A percentile compares a stretch with the other conserved stretches of the same genome.
Evolutionary conservation across 1,140 invertebrate species (phyloP).

Genomic region (Rhyacophila brunnea): DNA sequence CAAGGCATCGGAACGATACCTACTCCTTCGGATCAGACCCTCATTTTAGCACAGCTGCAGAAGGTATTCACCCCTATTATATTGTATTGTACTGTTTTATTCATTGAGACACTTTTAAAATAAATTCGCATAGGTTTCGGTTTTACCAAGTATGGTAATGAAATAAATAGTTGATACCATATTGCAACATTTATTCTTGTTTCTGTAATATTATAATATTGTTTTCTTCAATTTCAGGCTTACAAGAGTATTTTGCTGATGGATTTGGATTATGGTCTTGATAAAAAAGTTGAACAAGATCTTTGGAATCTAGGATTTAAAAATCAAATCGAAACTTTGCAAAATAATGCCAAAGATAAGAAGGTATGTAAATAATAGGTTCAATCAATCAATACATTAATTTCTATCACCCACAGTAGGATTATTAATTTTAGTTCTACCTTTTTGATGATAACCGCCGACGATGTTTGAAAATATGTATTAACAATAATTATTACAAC

Average conservation of each 20-base stretch:
- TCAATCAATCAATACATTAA: not conserved
- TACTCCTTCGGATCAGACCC: conserved; percentile 62
- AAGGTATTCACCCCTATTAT: conserved; percentile 51
- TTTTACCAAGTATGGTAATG: no score
- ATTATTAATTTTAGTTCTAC: not conserved
- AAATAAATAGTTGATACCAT: no score
- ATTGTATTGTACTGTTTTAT: not conserved
- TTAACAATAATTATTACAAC: not conserved
- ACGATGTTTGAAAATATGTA: not conserved
- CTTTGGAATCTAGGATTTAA: conserved; percentile 88
- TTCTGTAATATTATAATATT: not conserved
- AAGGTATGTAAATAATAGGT: conserved; percentile 54
- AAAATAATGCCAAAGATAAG: conserved; percentile 72
- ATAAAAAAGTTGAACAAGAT: conserved; percentile 87
- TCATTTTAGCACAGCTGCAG: conserved; percentile 63
- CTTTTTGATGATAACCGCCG: not conserved
- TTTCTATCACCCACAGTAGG: not conserved
- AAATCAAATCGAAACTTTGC: conserved; percentile 78
- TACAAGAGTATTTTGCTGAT: conserved; percentile 79
- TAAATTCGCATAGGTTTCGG: not conserved
- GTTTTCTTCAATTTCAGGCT: conserved; percentile 39
- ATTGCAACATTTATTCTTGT: not conserved
- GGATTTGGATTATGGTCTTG: conserved; percentile 83
- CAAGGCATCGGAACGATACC: conserved; percentile 59
- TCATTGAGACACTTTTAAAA: not conserved